These are phyloP conservation scores for Acanthopagrus latus DNA, from an alignment of 2,797 vertebrate genomes.

Conservation along the genomic window DNA sequence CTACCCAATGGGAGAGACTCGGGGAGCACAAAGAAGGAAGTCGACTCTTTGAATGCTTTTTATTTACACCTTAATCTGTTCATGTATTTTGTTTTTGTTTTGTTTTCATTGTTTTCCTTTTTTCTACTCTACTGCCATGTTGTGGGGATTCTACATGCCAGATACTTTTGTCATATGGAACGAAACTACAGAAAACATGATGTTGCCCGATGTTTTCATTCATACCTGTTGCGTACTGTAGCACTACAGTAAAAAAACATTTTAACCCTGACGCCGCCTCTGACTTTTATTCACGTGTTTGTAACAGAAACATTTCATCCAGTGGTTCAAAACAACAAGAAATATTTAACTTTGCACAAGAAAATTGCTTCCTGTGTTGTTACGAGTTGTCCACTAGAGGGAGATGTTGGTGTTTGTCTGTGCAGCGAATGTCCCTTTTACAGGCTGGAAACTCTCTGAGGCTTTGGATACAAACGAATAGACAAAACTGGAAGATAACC, in stretches of 20 bases:
- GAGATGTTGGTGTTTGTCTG: conserved; percentile 18
- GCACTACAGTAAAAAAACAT: conserved; percentile 87
- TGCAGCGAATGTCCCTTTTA: not conserved
- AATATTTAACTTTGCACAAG: not conserved
- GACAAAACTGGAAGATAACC: not conserved
- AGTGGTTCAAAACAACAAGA: not conserved
- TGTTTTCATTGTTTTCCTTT: conserved; percentile 52
- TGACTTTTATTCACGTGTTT: conserved; percentile 8
- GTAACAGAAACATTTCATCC: not conserved
- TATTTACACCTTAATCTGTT: conserved; percentile 72
- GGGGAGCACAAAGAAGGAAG: conserved; percentile 66
- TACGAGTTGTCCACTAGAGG: conserved; percentile 61
- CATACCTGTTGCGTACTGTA: conserved; percentile 81
- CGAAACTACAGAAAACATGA: conserved; percentile 63
- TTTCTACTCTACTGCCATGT: conserved; percentile 82
- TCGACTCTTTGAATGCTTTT: conserved; percentile 75
- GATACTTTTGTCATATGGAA: conserved; percentile 65
- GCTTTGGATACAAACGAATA: not conserved
- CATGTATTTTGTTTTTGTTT: conserved; percentile 50
- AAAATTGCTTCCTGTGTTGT: not conserved
- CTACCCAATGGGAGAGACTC: conserved; percentile 39
- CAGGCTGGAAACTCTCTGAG: not conserved
- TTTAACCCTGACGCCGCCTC: conserved; percentile 70
- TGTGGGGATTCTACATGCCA: conserved; percentile 74
- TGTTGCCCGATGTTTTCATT: conserved; percentile 76